Conservation (phyloP, 2,888 invertebrate genomes). For the Macrosoma leucophasiata region DNA sequence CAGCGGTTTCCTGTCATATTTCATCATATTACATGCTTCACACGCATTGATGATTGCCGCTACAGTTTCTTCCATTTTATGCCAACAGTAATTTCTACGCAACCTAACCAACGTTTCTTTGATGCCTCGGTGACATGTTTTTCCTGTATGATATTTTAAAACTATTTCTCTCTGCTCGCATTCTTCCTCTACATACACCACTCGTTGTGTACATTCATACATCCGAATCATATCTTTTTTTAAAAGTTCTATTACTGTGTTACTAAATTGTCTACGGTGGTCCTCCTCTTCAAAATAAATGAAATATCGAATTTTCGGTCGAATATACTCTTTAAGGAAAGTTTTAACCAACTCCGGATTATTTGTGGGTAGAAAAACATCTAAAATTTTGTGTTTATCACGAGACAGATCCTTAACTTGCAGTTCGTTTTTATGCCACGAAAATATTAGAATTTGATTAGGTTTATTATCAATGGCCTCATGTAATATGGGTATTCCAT, state of each 20-base stretch:
- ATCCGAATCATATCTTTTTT: constrained; percentile 24
- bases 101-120: constrained; percentile 15
- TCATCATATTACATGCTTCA: too few relatives aligned
- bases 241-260: constrained; percentile 18
- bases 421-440: constrained; percentile 10
- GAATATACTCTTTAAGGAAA: constrained; percentile 18
- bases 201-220: constrained; percentile 26
- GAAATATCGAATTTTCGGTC: constrained; percentile 16
- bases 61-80: too few relatives aligned
- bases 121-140: constrained; percentile 15
- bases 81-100: too few relatives aligned
- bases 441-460: constrained; percentile 18
- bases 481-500: constrained; percentile 6
- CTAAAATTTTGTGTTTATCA: constrained; percentile 12
- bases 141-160: constrained; percentile 12
- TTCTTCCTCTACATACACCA: constrained; percentile 14
- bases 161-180: constrained; percentile 12
- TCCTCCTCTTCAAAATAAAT: constrained; percentile 23
- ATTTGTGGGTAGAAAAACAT: constrained; percentile 12
- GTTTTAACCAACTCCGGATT: constrained; percentile 14
- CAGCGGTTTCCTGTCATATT: too few relatives aligned
- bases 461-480: constrained; percentile 21
- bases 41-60: too few relatives aligned
- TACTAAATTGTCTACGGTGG: constrained; percentile 15
- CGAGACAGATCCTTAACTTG: constrained; percentile 9